These are phyloP conservation scores for Dinocampus coccinellae DNA, from an alignment of 2,888 invertebrate genomes.

Conservation along the genomic window DNA sequence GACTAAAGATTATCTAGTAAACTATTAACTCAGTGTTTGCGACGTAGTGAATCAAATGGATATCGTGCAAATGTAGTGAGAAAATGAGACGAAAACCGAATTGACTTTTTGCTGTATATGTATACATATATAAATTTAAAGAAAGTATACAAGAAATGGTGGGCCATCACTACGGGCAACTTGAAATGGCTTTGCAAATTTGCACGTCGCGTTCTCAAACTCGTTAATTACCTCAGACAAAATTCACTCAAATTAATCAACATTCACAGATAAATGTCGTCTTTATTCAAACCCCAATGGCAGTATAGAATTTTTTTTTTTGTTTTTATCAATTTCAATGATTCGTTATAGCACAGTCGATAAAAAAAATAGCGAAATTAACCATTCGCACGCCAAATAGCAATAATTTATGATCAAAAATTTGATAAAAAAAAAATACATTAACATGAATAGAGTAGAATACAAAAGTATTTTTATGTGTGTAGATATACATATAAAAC, in stretches of 20 bases:
- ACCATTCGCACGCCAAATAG: slow-evolving; percentile 7
- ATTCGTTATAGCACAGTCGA: neutral
- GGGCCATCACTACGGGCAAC: slow-evolving; percentile 52
- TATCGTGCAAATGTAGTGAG: slow-evolving; percentile 19
- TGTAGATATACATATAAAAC: neutral
- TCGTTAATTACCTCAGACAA: slow-evolving; percentile 59
- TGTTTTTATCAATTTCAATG: neutral
- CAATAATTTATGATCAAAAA: slow-evolving; percentile 8
- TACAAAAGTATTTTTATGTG: neutral
- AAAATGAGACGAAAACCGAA: slow-evolving; percentile 26
- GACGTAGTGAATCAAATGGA: slow-evolving; percentile 34
- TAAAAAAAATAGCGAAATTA: neutral
- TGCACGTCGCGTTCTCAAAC: slow-evolving; percentile 56
- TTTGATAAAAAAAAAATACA: slow-evolving; percentile 24
- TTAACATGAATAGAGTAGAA: neutral
- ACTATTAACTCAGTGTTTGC: slow-evolving; percentile 27
- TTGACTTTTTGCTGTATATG: slow-evolving; percentile 14
- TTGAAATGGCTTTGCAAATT: slow-evolving; percentile 68
- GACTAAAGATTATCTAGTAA: slow-evolving; percentile 15
- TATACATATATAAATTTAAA: slow-evolving; percentile 46
- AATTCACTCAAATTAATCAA: neutral
- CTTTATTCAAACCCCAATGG: neutral
- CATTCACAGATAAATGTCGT: neutral
- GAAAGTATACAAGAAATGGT: slow-evolving; percentile 39
- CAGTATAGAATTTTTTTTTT: neutral